These are phyloP conservation scores for Brachirus orientalis DNA, from an alignment of 2,113 vertebrate species.

Conservation along the genomic window DNA sequence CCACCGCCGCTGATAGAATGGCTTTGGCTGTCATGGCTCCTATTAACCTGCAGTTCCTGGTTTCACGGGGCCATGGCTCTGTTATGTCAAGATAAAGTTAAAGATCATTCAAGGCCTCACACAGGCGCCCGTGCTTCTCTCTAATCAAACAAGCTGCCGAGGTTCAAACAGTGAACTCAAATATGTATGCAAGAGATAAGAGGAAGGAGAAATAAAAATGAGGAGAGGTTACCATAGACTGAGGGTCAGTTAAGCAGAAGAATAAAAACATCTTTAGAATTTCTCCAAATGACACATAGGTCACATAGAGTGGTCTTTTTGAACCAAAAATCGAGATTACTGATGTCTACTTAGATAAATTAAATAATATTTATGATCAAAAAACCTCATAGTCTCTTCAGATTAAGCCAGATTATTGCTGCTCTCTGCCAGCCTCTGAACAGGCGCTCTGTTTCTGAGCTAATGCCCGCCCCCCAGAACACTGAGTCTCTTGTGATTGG, in stretches of 20 bases:
- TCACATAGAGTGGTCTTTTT: too few relatives aligned
- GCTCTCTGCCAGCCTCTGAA: too few relatives aligned
- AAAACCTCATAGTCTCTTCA: too few relatives aligned
- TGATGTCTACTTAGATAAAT: too few relatives aligned
- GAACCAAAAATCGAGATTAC: too few relatives aligned
- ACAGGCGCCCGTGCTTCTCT: constrained; percentile 29
- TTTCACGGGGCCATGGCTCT: constrained; percentile 53
- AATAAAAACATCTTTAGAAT: constrained; percentile 33
- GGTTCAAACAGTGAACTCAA: constrained; percentile 25
- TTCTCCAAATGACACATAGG: too few relatives aligned
- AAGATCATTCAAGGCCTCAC: constrained; percentile 50
- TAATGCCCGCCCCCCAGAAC: too few relatives aligned
- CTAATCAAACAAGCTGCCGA: constrained; percentile 52
- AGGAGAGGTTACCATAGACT: constrained; percentile 21
- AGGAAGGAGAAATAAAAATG: not conserved
- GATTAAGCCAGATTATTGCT: too few relatives aligned
- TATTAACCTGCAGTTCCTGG: constrained; percentile 54
- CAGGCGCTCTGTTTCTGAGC: too few relatives aligned
- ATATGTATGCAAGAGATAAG: constrained; percentile 32
- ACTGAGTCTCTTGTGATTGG: too few relatives aligned
- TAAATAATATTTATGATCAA: too few relatives aligned
- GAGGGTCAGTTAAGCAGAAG: constrained; percentile 12
- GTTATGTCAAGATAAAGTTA: constrained; percentile 66
- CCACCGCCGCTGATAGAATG: constrained; percentile 58
- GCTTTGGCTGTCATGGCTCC: constrained; percentile 61